A percentile compares a stretch with the other conserved stretches of the same genome.
Evolutionary conservation across 2,113 vertebrate species (phyloP).

Genomic region (Limnothrissa miodon): DNA sequence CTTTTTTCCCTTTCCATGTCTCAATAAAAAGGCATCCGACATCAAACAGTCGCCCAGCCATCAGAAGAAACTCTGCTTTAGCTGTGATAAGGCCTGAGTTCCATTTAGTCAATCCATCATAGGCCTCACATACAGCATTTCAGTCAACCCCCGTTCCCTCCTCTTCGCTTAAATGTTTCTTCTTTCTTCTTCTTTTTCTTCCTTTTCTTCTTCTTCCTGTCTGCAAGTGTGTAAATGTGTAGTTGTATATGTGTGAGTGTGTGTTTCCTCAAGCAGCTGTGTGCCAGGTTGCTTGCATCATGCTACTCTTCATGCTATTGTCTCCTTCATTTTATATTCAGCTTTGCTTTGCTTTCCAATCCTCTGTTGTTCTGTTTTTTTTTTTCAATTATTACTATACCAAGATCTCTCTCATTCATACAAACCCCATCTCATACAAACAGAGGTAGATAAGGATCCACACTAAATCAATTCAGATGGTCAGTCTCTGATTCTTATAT

Average conservation of each 20-base stretch:
- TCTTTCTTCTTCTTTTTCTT: constrained; percentile 43
- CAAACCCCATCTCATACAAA: background rate
- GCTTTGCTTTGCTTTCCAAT: background rate
- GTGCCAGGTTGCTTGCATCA: background rate
- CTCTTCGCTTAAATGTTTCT: constrained; percentile 53
- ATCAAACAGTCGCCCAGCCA: constrained; percentile 67
- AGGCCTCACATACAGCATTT: constrained; percentile 54
- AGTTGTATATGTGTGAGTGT: too few species aligned
- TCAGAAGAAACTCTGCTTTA: constrained; percentile 64
- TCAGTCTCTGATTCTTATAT: background rate
- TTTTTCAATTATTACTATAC: background rate
- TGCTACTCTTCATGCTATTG: background rate
- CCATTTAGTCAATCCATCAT: constrained; percentile 66
- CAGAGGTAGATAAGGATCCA: background rate
- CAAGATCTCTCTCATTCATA: background rate
- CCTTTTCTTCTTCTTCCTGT: constrained; percentile 24
- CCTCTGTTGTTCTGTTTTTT: background rate
- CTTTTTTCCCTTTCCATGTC: background rate
- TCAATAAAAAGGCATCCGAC: constrained; percentile 50
- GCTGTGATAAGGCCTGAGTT: constrained; percentile 65
- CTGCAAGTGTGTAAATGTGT: background rate
- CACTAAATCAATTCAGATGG: background rate
- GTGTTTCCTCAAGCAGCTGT: too few species aligned
- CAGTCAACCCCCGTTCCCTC: constrained; percentile 27
- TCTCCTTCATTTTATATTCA: background rate